Percentiles rank a stretch among this genome's conserved stretches.
Conservation (phyloP, 2,888 invertebrate genomes). For the Ectemnius continuus region DNA sequence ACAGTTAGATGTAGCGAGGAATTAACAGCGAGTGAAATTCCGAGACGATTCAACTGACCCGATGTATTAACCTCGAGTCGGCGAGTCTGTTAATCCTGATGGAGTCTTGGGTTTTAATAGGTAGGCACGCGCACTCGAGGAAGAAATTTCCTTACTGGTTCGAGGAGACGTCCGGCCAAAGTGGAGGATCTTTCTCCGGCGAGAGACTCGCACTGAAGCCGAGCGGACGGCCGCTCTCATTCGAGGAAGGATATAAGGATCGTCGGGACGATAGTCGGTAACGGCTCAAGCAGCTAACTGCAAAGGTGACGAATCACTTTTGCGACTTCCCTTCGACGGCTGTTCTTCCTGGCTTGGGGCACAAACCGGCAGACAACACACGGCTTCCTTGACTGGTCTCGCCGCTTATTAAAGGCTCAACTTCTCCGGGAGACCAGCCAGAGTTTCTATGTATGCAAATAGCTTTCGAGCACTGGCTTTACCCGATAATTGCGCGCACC, state of each 20-base stretch:
- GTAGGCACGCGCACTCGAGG: neutral
- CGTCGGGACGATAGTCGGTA: constrained; percentile 49
- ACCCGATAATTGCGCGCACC: constrained; percentile 55
- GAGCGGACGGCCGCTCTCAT: constrained; percentile 43
- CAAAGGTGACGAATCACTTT: constrained; percentile 60
- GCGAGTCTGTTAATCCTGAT: neutral
- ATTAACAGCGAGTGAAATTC: neutral
- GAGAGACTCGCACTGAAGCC: neutral
- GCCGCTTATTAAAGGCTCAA: neutral
- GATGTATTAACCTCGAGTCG: constrained; percentile 7
- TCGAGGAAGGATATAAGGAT: constrained; percentile 49
- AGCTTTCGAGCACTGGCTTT: constrained; percentile 54
- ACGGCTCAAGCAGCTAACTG: constrained; percentile 48
- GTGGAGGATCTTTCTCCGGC: neutral
- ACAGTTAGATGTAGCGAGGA: too few species aligned
- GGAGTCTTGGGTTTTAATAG: neutral
- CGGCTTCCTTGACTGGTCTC: constrained; percentile 38
- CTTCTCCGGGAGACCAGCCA: constrained; percentile 9
- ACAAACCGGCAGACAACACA: constrained; percentile 36
- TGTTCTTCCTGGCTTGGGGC: constrained; percentile 37
- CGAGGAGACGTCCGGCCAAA: neutral
- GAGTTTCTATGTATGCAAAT: constrained; percentile 51
- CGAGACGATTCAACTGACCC: neutral
- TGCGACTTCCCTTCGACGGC: constrained; percentile 39
- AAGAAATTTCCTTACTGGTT: neutral